These are phyloP conservation scores for Clarias macrocephalus DNA, from an alignment of 2,113 vertebrate species.

Conservation along the genomic window DNA sequence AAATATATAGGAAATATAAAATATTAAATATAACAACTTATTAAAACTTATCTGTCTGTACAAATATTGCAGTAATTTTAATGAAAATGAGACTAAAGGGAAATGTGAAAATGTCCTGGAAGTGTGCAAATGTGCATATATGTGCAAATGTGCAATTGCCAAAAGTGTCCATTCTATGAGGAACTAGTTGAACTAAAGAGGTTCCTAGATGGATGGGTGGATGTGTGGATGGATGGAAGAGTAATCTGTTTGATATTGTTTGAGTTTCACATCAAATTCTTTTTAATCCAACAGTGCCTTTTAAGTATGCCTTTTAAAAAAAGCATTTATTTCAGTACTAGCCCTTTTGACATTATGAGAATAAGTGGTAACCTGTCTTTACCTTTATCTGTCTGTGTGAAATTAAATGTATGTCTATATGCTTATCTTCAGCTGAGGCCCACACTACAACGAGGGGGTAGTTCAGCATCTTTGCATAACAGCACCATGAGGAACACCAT, in stretches of 20 bases:
- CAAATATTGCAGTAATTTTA: no score
- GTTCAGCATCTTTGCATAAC: conserved; percentile 92
- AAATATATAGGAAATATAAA: no score
- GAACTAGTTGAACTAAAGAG: no score
- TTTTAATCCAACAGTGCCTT: background rate
- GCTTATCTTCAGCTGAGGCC: conserved; percentile 75
- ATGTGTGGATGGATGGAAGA: no score
- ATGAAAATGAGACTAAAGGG: no score
- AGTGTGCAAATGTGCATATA: no score
- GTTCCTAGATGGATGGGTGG: no score
- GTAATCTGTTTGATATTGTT: background rate
- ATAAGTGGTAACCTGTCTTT: background rate
- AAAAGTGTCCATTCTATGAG: no score
- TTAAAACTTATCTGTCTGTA: no score
- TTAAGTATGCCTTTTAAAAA: background rate
- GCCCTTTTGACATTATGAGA: background rate
- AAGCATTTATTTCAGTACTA: background rate
- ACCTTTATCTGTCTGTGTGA: background rate
- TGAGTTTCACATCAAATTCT: conserved; percentile 29
- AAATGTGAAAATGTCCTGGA: no score
- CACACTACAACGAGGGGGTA: conserved; percentile 82
- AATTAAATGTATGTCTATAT: conserved; percentile 17
- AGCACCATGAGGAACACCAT: conserved; percentile 89
- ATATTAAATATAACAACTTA: no score
- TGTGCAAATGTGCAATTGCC: no score